phyloP scores from a whole-genome alignment of 2,113 vertebrate species.

The Heliornis fulica region DNA sequence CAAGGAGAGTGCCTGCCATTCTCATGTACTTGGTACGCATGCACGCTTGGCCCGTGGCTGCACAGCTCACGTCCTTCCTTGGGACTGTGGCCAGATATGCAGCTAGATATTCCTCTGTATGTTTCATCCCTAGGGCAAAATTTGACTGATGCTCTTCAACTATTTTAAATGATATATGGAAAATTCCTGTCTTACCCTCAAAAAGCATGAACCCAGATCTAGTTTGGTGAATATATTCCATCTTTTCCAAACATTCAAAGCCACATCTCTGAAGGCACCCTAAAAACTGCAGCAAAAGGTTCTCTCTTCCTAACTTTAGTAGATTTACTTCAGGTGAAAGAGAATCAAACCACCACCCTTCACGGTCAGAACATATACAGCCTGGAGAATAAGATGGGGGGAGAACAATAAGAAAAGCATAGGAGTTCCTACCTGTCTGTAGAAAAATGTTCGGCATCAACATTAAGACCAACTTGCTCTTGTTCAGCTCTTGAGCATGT shows the following conservation, averaged over 20 bases:
- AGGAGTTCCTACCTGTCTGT: not conserved
- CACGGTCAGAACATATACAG: not conserved
- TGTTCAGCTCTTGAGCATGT: not conserved
- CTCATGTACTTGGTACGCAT: accelerated
- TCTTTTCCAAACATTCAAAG: not conserved
- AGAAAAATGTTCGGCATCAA: not conserved
- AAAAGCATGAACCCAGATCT: not conserved
- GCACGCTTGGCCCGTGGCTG: not conserved
- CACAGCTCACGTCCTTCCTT: accelerated
- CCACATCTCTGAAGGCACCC: not conserved
- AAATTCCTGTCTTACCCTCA: not conserved
- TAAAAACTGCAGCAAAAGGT: not conserved
- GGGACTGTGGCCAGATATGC: not conserved
- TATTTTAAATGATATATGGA: not conserved
- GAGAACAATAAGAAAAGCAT: not conserved
- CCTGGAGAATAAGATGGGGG: not conserved
- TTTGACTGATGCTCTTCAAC: not conserved
- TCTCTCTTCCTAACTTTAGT: not conserved
- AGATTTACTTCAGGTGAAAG: not conserved
- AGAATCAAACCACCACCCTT: not conserved
- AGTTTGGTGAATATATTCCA: not conserved
- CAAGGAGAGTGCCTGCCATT: not conserved
- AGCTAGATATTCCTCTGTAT: not conserved
- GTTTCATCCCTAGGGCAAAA: not conserved
- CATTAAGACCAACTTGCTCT: not conserved